Percentiles rank a stretch among this genome's conserved stretches.
phyloP scores from a whole-genome alignment of 2,797 vertebrate species.

The Notolabrus celidotus region DNA sequence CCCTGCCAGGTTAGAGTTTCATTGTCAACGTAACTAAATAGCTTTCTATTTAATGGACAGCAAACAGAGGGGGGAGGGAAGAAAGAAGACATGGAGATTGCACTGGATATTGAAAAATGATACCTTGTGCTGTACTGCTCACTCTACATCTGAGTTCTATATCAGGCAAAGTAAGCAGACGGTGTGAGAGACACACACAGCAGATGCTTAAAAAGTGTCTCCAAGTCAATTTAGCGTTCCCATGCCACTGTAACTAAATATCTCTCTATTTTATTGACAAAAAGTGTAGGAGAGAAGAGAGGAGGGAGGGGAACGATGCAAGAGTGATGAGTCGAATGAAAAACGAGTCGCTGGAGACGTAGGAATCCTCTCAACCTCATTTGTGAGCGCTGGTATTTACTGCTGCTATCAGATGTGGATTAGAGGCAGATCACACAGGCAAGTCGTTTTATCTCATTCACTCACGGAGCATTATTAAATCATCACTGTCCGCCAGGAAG shows the following conservation, averaged over 20 bases:
- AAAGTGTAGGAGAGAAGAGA: conserved; percentile 29
- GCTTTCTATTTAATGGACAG: conserved; percentile 71
- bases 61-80: conserved; percentile 63
- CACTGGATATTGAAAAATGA: conserved; percentile 70
- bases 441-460: conserved; percentile 65
- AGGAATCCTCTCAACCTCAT: conserved; percentile 67
- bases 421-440: conserved; percentile 70
- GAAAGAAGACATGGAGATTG: conserved; percentile 46
- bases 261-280: conserved; percentile 70
- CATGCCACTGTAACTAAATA: conserved; percentile 71
- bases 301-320: conserved; percentile 22
- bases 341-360: conserved; percentile 60
- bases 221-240: conserved; percentile 69
- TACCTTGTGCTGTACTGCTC: conserved; percentile 22
- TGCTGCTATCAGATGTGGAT: conserved; percentile 76
- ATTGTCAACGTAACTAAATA: conserved; percentile 75
- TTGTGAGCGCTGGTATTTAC: conserved; percentile 71
- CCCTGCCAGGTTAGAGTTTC: conserved; percentile 65
- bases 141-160: conserved; percentile 28
- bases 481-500: conserved; percentile 56
- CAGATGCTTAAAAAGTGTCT: conserved; percentile 68
- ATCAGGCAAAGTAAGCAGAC: conserved; percentile 47
- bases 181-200: conserved; percentile 31
- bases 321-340: conserved; percentile 65
- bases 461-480: conserved; percentile 70